Evolutionary conservation across 2,113 vertebrate genomes (phyloP).

Genomic region (Pterocles gutturalis): DNA sequence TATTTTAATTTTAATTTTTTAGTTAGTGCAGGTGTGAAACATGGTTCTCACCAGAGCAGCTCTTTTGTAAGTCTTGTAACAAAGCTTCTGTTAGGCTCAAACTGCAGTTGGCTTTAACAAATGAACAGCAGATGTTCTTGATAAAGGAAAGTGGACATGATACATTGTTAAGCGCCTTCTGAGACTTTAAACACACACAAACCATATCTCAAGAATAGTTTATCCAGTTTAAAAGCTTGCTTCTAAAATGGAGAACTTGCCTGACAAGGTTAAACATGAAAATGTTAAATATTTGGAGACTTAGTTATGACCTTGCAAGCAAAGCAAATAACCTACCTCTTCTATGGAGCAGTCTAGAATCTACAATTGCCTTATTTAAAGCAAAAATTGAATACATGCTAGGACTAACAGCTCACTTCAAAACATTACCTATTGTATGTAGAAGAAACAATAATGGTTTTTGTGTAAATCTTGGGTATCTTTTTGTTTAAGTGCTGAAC

Average conservation of each 20-base stretch:
- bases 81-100: background rate
- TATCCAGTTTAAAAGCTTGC: background rate
- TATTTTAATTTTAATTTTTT: background rate
- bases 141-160: slow-evolving; percentile 41
- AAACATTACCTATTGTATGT: background rate
- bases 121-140: slow-evolving; percentile 47
- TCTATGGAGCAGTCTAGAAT: background rate
- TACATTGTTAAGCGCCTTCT: slow-evolving; percentile 44
- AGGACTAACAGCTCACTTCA: background rate
- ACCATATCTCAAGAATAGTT: slow-evolving; percentile 16
- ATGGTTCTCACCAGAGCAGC: background rate
- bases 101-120: background rate
- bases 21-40: background rate
- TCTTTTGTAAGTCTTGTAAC: background rate
- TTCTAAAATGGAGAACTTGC: slow-evolving; percentile 15
- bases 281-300: slow-evolving; percentile 38
- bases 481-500: background rate
- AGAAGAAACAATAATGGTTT: background rate
- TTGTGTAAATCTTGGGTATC: background rate
- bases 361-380: background rate
- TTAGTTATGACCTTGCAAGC: background rate
- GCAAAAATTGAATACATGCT: background rate
- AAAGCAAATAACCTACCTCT: background rate
- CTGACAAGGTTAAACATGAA: slow-evolving; percentile 8
- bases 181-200: slow-evolving; percentile 37